Base-by-base conservation (phyloP, 2,113 vertebrate genomes). In the Oncorhynchus masou region DNA sequence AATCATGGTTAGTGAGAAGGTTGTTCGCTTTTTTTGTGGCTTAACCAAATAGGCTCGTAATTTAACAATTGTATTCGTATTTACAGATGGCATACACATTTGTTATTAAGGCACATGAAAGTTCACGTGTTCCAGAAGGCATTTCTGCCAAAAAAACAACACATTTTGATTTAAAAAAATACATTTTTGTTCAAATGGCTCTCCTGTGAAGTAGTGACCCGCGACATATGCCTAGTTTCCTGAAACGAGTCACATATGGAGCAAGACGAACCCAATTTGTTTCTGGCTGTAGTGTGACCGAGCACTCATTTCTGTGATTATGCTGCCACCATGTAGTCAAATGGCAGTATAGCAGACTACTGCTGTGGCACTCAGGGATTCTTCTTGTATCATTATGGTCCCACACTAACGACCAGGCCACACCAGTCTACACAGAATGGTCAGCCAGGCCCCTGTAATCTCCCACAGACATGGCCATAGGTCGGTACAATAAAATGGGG, bases 271-370 rank as follows among this genome's bases (percentile, higher is more conserved):
- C 8, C 8, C 66, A 51, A 51, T 51, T 51, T 51, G 11, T 51
- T 51, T 16, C 68, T 73, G 68, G 69, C n/a, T 62, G 24, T 57
- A 29, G 24, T 45, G 39, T 24, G 67, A 20, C 51, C 11, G 31
- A 11, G 19, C n/a, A 31, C 54, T 39, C 51, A 2, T 39, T 31
- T n/a, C 19, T 11, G 24, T 54, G 13, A 9, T 15, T 73, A 29
- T 70, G n/a, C 81, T 81, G 62, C 70, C 83, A 79, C 81, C 91
- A 85, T 83, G 83, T 86, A 90, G 83, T 74, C 11, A 8, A 83
- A 67, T 62, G 45, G 16, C n/a, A 16, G 74, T 29, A 74, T 82
- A 74, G 9, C 15, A 11, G 39, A 11, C 27, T 22, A 60, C 74
- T 68, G 19, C 19, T 66, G 72, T 59, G 59, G 65, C 57, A 19